Percentiles rank a stretch among this genome's conserved stretches.
These are phyloP conservation scores for Callocephalon fimbriatum DNA, from an alignment of 2,113 vertebrate genomes.

Conservation along the genomic window DNA sequence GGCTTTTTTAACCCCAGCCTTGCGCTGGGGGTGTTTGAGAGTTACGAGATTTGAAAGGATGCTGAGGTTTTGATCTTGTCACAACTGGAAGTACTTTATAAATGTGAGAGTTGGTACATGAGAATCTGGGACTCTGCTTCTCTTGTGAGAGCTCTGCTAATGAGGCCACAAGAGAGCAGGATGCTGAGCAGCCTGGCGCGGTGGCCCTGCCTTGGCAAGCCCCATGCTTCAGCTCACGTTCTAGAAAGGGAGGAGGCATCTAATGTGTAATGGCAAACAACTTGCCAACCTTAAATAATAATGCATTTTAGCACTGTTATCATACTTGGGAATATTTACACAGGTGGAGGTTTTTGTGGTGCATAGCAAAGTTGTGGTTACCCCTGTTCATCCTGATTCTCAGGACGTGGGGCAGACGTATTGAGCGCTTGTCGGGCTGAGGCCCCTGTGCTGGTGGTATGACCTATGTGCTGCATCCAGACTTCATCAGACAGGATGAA, in stretches of 20 bases:
- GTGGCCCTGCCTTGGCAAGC: neutral
- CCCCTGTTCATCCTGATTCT: neutral
- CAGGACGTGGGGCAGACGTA: fast-evolving
- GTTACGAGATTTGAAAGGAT: slow-evolving; percentile 76
- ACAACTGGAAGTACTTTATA: slow-evolving; percentile 60
- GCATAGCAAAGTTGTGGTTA: neutral
- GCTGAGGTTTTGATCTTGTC: slow-evolving; percentile 79
- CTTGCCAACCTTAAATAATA: neutral
- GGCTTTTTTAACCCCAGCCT: neutral
- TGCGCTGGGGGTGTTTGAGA: slow-evolving; percentile 49
- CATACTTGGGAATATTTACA: fast-evolving
- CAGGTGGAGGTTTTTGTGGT: neutral
- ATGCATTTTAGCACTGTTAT: neutral
- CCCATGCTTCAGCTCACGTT: neutral
- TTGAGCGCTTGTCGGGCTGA: neutral
- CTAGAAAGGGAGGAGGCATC: neutral
- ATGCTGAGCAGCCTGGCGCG: neutral
- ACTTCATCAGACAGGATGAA: no score
- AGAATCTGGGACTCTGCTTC: slow-evolving; percentile 64
- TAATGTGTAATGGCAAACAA: neutral
- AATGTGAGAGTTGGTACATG: slow-evolving; percentile 71
- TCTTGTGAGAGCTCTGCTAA: slow-evolving; percentile 62
- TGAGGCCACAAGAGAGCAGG: slow-evolving; percentile 78
- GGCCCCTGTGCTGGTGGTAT: neutral
- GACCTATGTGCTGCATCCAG: neutral